Conservation (phyloP, 2,113 vertebrate genomes). For the Datnioides undecimradiatus region DNA sequence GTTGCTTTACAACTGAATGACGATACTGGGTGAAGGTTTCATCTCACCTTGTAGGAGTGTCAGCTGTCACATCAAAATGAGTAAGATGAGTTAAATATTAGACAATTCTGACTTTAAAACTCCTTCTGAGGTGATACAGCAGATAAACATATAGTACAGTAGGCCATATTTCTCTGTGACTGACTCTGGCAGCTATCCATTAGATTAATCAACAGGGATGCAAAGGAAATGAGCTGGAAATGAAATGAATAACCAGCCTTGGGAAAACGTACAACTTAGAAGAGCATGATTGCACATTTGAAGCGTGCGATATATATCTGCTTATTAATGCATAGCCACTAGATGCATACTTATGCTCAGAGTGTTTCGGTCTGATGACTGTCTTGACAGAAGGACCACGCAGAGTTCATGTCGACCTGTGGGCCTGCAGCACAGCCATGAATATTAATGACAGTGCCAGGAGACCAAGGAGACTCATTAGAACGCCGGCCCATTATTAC, state of each 20-base stretch:
- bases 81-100: not conserved
- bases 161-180: not conserved
- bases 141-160: not conserved
- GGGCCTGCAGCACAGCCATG: constrained; percentile 30
- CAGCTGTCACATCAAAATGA: constrained; percentile 8
- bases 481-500: constrained; percentile 19
- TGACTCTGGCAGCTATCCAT: not conserved
- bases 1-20: not conserved
- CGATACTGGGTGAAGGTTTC: not conserved
- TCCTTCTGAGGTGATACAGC: not conserved
- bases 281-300: constrained; percentile 22
- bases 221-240: not conserved
- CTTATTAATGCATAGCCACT: constrained; percentile 38
- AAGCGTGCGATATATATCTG: not conserved
- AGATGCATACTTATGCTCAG: constrained; percentile 9
- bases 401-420: constrained; percentile 38
- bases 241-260: not conserved
- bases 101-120: not conserved
- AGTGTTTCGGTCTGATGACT: constrained; percentile 41
- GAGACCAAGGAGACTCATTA: constrained; percentile 55
- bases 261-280: constrained; percentile 9
- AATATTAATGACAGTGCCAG: constrained; percentile 50
- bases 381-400: constrained; percentile 33
- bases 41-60: not conserved
- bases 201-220: not conserved